Evolutionary conservation across 2,888 invertebrate species (phyloP), one percentile per base, ranked within the genome.

Genomic region (Cephalotes varians): DNA sequence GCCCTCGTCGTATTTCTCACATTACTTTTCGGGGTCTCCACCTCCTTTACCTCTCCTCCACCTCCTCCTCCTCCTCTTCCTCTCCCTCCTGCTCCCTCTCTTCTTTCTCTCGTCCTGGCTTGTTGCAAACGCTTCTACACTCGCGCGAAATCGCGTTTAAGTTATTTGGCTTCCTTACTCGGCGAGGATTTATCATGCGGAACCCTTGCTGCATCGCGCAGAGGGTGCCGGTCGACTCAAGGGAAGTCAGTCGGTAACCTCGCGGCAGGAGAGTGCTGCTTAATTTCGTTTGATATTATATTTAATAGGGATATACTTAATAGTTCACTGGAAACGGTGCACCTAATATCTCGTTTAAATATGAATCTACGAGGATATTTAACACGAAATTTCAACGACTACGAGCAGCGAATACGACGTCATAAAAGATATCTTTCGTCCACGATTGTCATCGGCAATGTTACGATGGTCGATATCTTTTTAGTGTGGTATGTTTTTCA

Each of bases 1-100:
- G 82, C 86, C 85, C 81, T 85, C 87, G 85, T 86, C 88, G 91
- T 86, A 91, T 90, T 92, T 92, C 91, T 91, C 91, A 91, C 92
- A 88, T 92, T 92, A 91, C 90, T 91, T 91, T 89, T 89, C 87
- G 88, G 85, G 86, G 81, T 62, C 72, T 71, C 58, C 74, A 65
- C 79, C 79, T 76, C 80, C 56, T 44, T 82, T 54, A 31, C 54
- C 58, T 71, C 74, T 74, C 58, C 49, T 54, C 67, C 54, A 56
- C 18, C 73, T 71, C 51, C 62, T 31, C 71, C 56, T 51, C 31
- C 47, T 51, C 25, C 34, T 10, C 25, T n/a, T 5, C 40, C 60
- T 54, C 25, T 3, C n/a, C 34, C 56, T 25, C 65, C 65, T 64
- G 37, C 51, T 31, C 7, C 44, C 6, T 21, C 37, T 62, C 44